Evolutionary conservation across 2,797 vertebrate genomes (phyloP), one percentile per base, ranked within the genome.

Genomic region (Psittacula derbiana): DNA sequence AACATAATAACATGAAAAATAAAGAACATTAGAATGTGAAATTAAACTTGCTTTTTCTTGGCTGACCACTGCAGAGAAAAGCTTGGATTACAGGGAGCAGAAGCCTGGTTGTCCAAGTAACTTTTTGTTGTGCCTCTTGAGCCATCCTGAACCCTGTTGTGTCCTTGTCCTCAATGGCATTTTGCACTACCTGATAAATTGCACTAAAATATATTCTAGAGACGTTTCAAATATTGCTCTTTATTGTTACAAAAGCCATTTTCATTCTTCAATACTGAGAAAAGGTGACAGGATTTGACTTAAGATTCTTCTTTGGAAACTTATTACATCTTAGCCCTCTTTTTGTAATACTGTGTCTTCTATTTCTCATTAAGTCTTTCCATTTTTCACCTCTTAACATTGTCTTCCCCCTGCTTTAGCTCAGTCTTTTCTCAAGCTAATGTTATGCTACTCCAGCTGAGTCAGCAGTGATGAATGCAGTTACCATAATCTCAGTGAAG

Each of bases 1-100:
- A n/a, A 21, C n/a, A 38, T 6, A 38, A 4, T 31, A 62, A 43
- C 0, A 1, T 70, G n/a, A 58, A 74, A 40, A 60, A 1, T 4
- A 21, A 33, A 65, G 69, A 30, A 4, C 21, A 53, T 41, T 13
- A 27, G 30, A 85, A 69, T 4, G 8, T 31, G 31, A 88, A 76
- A 69, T 65, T n/a, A 55, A 76, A 82, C 50, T 16, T 10, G 3
- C 3, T 36, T 55, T 43, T 86, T 43, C 24, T 70, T 70, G 49
- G 24, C 33, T 65, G 55, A n/a, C 4, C 41, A 65, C n/a, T 72
- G 16, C 6, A 38, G 14, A 21, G 36, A 67, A 85, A 69, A 72
- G 6, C 46, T 4, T 85, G 46, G 41, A 76, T 80, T 86, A 44
- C 3, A 69, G 10, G 16, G 33, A 88, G 4, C 10, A 53, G 64